Conservation (phyloP, 2,113 vertebrate species). For the Aegithalos caudatus region DNA sequence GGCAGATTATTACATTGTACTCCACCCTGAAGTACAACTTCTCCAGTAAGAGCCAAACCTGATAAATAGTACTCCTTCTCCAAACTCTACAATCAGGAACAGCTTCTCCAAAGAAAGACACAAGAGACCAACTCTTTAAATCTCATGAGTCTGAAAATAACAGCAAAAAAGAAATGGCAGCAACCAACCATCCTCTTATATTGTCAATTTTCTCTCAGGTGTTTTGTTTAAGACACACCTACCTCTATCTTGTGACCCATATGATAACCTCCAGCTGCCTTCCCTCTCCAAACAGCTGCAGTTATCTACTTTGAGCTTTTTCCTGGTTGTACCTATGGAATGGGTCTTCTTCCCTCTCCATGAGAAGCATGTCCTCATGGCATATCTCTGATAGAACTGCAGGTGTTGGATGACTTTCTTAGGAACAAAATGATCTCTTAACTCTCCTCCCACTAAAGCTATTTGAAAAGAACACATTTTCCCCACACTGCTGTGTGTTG, state of each 20-base stretch:
- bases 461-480: neutral
- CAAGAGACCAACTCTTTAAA: neutral
- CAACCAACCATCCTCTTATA: neutral
- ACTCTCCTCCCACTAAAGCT: neutral
- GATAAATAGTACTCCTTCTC: neutral
- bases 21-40: neutral
- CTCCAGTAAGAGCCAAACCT: neutral
- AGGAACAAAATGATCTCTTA: neutral
- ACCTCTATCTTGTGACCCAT: neutral
- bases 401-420: neutral
- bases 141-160: neutral
- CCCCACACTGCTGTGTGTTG: rapidly evolving
- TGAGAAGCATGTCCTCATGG: neutral
- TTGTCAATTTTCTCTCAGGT: neutral
- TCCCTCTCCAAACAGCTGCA: neutral
- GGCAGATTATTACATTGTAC: neutral
- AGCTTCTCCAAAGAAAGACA: neutral
- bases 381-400: neutral
- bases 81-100: neutral
- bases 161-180: neutral
- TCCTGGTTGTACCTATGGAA: neutral
- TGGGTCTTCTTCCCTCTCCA: neutral
- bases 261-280: neutral
- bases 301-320: neutral
- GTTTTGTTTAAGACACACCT: neutral